phyloP scores from a whole-genome alignment of 2,888 invertebrate species.

The Stenodera caucasica region DNA sequence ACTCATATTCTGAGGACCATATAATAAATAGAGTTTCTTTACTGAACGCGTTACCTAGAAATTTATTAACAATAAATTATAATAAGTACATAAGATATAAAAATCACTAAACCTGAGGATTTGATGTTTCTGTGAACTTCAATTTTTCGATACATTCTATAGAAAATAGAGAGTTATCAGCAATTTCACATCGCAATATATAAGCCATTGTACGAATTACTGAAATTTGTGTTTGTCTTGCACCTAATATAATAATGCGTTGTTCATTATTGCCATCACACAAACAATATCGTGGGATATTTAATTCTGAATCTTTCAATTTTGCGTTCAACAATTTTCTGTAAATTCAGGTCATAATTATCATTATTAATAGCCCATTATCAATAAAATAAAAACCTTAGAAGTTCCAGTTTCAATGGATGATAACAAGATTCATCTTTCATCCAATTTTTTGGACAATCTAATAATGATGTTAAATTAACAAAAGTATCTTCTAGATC shows the following conservation, averaged over 20 bases:
- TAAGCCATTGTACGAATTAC: not conserved
- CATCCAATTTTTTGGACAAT: not conserved
- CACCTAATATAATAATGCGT: not conserved
- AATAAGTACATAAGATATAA: too few relatives aligned
- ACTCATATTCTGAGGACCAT: not conserved
- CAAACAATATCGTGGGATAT: not conserved
- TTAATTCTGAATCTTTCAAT: not conserved
- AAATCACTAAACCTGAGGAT: too few relatives aligned
- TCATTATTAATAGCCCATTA: not conserved
- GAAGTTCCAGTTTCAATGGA: not conserved
- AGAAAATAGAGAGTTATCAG: not conserved
- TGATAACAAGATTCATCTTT: not conserved
- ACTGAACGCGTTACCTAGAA: not conserved
- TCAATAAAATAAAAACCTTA: not conserved
- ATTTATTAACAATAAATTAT: too few relatives aligned
- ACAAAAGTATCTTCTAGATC: not conserved
- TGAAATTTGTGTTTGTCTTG: not conserved
- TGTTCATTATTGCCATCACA: not conserved
- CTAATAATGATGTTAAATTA: not conserved
- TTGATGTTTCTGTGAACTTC: not conserved
- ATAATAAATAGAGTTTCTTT: not conserved
- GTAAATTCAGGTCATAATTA: too few relatives aligned
- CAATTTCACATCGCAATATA: not conserved
- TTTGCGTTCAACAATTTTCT: not conserved
- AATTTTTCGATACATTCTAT: not conserved